Percentiles rank a stretch among this genome's conserved stretches.
These are phyloP conservation scores for Lasiommata megera DNA, from an alignment of 2,888 invertebrate genomes.

Conservation along the genomic window DNA sequence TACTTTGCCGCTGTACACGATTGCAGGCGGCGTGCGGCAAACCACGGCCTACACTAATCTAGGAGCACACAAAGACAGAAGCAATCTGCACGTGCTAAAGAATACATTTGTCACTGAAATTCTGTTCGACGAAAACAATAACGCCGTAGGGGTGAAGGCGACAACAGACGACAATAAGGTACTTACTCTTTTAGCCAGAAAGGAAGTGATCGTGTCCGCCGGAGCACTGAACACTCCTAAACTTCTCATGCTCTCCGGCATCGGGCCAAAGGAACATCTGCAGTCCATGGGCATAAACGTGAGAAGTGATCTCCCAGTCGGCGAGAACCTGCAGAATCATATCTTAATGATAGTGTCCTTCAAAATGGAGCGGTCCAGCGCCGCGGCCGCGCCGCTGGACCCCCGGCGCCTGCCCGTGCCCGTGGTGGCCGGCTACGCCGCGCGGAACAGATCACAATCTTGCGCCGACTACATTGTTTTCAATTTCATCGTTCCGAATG, in stretches of 20 bases:
- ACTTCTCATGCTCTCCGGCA: slow-evolving; percentile 69
- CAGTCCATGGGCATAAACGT: slow-evolving; percentile 47
- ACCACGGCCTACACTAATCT: slow-evolving; percentile 75
- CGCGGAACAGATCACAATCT: slow-evolving; percentile 73
- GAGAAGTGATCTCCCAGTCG: slow-evolving; percentile 61
- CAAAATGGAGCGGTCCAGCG: slow-evolving; percentile 32
- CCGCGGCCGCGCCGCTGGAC: slow-evolving; percentile 46
- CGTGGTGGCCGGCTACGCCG: slow-evolving; percentile 52
- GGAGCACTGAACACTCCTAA: slow-evolving; percentile 69
- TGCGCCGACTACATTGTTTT: too few relatives aligned
- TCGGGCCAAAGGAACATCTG: slow-evolving; percentile 63
- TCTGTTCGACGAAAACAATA: slow-evolving; percentile 60
- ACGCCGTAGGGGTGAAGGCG: slow-evolving; percentile 60
- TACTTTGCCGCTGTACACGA: slow-evolving; percentile 61
- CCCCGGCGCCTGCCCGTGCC: slow-evolving; percentile 44
- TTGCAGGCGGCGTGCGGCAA: slow-evolving; percentile 59
- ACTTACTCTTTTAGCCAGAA: slow-evolving; percentile 44
- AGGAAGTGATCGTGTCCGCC: slow-evolving; percentile 69
- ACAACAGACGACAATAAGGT: slow-evolving; percentile 39
- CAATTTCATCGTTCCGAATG: too few relatives aligned
- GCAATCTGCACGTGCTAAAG: slow-evolving; percentile 57
- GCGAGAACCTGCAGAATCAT: slow-evolving; percentile 69
- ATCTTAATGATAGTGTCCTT: slow-evolving; percentile 43
- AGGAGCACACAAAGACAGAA: slow-evolving; percentile 41
- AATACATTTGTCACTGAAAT: slow-evolving; percentile 69